These are phyloP conservation scores for Tachuris rubrigastra DNA, from an alignment of 2,113 vertebrate genomes.

Conservation along the genomic window DNA sequence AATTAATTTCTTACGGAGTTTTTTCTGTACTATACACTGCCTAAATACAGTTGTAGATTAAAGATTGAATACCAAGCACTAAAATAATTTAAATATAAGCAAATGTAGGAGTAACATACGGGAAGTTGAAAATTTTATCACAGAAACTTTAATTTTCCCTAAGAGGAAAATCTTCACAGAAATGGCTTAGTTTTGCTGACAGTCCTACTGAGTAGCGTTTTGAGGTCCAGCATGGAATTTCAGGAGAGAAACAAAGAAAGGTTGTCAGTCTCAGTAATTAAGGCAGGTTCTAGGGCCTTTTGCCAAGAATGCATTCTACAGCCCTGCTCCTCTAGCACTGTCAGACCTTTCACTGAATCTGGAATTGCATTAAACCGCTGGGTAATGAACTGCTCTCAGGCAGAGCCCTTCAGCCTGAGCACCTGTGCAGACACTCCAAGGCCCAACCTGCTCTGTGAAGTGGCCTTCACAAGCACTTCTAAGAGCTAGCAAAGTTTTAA, in stretches of 20 bases:
- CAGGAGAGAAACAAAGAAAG: neutral
- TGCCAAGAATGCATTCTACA: neutral
- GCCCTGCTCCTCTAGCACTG: neutral
- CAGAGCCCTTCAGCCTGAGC: neutral
- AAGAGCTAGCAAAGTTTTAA: neutral
- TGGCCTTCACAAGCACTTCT: neutral
- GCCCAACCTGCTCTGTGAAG: neutral
- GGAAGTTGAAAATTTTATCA: neutral
- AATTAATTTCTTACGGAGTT: neutral
- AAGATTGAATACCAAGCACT: neutral
- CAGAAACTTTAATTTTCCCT: neutral
- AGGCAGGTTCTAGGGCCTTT: neutral
- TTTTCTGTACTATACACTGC: neutral
- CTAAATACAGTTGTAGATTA: neutral
- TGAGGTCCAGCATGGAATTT: neutral
- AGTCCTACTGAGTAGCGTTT: neutral
- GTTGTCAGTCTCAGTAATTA: neutral
- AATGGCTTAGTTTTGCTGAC: neutral
- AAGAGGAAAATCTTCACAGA: neutral
- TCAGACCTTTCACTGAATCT: neutral
- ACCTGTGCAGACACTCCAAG: neutral
- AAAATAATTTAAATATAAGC: neutral
- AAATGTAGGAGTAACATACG: neutral
- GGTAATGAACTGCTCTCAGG: neutral
- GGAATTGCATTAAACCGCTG: neutral